phyloP scores from a whole-genome alignment of 2,888 invertebrate genomes.

The Cephus nigrinus region DNA sequence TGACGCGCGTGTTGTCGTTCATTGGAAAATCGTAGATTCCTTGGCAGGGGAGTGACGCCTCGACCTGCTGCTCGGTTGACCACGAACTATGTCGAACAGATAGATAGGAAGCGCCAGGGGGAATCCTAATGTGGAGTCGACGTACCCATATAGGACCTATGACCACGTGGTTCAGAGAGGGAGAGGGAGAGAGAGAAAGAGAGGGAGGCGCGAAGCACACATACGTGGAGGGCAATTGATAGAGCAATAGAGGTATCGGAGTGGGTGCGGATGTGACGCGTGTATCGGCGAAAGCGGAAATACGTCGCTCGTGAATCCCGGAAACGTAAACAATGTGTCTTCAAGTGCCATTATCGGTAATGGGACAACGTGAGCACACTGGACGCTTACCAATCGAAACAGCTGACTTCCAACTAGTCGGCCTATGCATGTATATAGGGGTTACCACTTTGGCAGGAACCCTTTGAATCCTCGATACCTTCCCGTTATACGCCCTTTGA shows the following conservation, averaged over 20 bases:
- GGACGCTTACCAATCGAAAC: neutral
- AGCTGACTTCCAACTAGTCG: neutral
- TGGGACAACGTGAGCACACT: constrained; percentile 38
- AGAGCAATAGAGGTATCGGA: constrained; percentile 22
- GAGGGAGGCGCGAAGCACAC: neutral
- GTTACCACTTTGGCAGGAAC: neutral
- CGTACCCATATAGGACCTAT: no score
- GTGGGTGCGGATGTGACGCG: constrained; percentile 1
- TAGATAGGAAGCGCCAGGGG: no score
- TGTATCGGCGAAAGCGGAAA: neutral
- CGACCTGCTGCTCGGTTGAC: no score
- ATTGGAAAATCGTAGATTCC: no score
- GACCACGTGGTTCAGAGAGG: neutral
- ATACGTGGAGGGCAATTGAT: constrained; percentile 8
- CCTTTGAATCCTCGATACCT: neutral
- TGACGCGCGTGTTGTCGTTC: no score
- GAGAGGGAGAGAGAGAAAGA: neutral
- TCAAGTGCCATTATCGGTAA: constrained; percentile 34
- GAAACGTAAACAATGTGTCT: constrained; percentile 24
- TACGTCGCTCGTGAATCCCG: constrained; percentile 35
- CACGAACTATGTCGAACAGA: no score
- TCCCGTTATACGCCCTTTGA: neutral
- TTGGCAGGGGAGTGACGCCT: no score
- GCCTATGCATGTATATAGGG: neutral
- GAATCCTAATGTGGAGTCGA: no score